Percentiles rank a stretch among this genome's conserved stretches.
These are phyloP conservation scores for Drosophila mettleri DNA, from an alignment of 2,888 invertebrate species.

Conservation along the genomic window DNA sequence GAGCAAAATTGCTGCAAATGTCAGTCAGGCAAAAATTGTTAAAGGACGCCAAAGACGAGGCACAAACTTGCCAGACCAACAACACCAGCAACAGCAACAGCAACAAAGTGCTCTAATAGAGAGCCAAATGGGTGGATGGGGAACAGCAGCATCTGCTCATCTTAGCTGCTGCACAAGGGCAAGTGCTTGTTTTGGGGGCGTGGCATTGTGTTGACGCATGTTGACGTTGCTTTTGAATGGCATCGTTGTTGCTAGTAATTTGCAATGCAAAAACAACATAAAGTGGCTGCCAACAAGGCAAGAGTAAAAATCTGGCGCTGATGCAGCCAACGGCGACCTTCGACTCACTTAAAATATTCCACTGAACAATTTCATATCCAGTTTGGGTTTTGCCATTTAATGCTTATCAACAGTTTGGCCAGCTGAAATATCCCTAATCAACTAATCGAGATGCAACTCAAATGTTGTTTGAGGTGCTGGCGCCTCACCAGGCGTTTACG, in stretches of 20 bases:
- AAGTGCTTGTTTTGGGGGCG: conserved; percentile 33
- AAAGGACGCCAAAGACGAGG: conserved; percentile 37
- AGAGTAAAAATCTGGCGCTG: background rate
- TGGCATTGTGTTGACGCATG: conserved; percentile 63
- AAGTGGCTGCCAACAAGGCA: conserved; percentile 37
- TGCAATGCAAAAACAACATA: conserved; percentile 75
- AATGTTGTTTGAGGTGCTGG: background rate
- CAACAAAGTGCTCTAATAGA: conserved; percentile 69
- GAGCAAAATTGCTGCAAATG: conserved; percentile 55
- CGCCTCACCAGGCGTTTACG: conserved; percentile 12
- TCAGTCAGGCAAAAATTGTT: conserved; percentile 51
- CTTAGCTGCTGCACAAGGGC: conserved; percentile 29
- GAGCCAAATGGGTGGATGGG: conserved; percentile 44
- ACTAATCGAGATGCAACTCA: background rate
- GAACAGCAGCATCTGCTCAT: conserved; percentile 5
- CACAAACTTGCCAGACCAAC: background rate
- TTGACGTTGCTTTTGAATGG: conserved; percentile 61
- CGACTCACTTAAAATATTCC: conserved; percentile 32
- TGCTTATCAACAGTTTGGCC: background rate
- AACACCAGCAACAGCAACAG: too few relatives aligned
- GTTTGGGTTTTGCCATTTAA: background rate
- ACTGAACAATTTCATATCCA: conserved; percentile 4
- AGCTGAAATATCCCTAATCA: background rate
- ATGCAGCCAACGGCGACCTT: conserved; percentile 15
- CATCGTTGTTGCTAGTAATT: conserved; percentile 57